phyloP scores from a whole-genome alignment of 2,888 invertebrate genomes.

The Drosophila quinaria region DNA sequence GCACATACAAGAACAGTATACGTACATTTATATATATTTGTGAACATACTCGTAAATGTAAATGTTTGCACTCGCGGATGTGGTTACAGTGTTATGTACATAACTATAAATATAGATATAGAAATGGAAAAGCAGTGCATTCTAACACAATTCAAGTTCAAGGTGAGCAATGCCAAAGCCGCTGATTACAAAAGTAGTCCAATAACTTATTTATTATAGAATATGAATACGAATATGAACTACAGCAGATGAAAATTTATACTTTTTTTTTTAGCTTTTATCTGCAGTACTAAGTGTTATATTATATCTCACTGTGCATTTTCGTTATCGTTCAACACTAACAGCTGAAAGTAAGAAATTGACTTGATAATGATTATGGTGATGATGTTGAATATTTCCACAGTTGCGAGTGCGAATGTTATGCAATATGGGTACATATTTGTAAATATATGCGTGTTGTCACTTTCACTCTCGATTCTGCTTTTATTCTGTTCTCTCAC shows the following conservation, averaged over 20 bases:
- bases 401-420: conserved; percentile 35
- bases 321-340: conserved; percentile 9
- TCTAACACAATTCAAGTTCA: conserved; percentile 73
- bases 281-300: neutral
- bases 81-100: neutral
- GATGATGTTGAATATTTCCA: conserved; percentile 29
- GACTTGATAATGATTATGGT: conserved; percentile 42
- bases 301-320: conserved; percentile 32
- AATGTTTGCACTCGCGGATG: conserved; percentile 13
- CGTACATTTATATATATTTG: neutral
- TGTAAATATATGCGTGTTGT: conserved; percentile 3
- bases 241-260: neutral
- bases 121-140: conserved; percentile 55
- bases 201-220: conserved; percentile 6
- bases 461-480: conserved; percentile 23
- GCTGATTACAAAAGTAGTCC: conserved; percentile 7
- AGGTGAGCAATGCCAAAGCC: conserved; percentile 48
- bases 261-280: too few relatives aligned
- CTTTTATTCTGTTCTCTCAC: conserved; percentile 1
- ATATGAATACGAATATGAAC: neutral
- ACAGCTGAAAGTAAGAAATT: conserved; percentile 26
- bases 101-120: conserved; percentile 22
- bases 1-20: neutral
- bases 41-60: conserved; percentile 18
- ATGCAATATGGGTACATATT: conserved; percentile 44